Conservation (phyloP, 2,888 invertebrate species). For the Agriopis aurantiaria region DNA sequence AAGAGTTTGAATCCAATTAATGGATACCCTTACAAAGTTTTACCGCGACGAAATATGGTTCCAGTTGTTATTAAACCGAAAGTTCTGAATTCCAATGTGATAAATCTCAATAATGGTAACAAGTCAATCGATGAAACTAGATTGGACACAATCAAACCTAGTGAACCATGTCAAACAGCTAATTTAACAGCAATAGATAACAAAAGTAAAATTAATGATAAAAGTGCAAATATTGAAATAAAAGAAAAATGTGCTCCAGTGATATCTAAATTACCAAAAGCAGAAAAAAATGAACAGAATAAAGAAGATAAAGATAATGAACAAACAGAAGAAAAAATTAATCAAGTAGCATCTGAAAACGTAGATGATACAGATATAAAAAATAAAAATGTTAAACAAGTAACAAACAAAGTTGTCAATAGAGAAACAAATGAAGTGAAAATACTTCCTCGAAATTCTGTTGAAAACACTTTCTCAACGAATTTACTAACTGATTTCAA, state of each 20-base stretch:
- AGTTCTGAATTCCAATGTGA: too few relatives aligned
- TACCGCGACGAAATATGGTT: background rate
- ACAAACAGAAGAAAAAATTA: background rate
- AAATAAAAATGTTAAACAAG: background rate
- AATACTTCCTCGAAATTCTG: background rate
- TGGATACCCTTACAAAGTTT: background rate
- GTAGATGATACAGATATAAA: background rate
- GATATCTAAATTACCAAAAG: background rate
- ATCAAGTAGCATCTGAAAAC: background rate
- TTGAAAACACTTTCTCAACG: background rate
- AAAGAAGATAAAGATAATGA: background rate
- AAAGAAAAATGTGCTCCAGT: background rate
- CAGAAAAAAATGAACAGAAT: too few relatives aligned
- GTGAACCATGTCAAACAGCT: too few relatives aligned
- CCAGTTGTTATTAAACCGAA: background rate
- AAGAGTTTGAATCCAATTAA: conserved; percentile 4
- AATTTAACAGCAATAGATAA: conserved; percentile 1
- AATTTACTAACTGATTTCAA: background rate
- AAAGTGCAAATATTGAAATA: background rate
- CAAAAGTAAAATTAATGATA: background rate
- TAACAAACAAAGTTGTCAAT: background rate
- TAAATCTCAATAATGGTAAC: background rate
- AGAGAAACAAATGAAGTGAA: background rate
- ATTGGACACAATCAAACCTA: background rate
- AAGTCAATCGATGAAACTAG: background rate